Evolutionary conservation across 2,113 vertebrate species (phyloP).

Genomic region (Cinclus mexicanus): DNA sequence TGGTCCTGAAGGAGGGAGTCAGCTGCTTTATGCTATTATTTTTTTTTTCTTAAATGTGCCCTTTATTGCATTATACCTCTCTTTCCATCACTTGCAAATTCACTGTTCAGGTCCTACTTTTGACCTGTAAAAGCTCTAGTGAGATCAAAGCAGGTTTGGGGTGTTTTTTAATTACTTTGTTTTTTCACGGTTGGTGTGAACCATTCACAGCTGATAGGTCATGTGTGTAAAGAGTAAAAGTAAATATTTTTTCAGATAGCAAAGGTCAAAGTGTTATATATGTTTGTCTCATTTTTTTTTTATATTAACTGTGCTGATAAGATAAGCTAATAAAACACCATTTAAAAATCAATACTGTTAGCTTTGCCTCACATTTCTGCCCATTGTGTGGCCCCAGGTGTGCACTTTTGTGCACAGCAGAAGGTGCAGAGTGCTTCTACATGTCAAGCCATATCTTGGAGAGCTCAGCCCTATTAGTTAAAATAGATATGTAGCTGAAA

Average conservation of each 20-base stretch:
- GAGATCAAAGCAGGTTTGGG: background rate
- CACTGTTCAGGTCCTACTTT: background rate
- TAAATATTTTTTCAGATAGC: slow-evolving; percentile 62
- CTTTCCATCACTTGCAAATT: background rate
- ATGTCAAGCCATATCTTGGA: background rate
- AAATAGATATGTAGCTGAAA: background rate
- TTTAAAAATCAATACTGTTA: slow-evolving; percentile 58
- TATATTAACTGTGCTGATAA: slow-evolving; percentile 64
- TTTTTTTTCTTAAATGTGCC: background rate
- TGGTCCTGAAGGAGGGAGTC: background rate
- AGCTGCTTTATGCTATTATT: background rate
- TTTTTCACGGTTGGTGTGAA: background rate
- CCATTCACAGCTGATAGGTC: background rate
- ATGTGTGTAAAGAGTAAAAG: slow-evolving; percentile 42
- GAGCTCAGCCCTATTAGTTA: background rate
- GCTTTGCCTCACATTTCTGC: slow-evolving; percentile 26
- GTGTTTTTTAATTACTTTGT: background rate
- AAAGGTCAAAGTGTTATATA: slow-evolving; percentile 49
- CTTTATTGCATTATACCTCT: background rate
- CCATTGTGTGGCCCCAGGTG: background rate
- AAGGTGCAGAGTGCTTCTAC: background rate
- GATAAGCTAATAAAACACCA: slow-evolving; percentile 60
- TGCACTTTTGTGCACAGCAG: background rate
- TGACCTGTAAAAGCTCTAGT: background rate
- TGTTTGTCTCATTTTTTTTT: slow-evolving; percentile 55